phyloP scores from a whole-genome alignment of 2,113 vertebrate genomes.

The Ciconia boyciana region DNA sequence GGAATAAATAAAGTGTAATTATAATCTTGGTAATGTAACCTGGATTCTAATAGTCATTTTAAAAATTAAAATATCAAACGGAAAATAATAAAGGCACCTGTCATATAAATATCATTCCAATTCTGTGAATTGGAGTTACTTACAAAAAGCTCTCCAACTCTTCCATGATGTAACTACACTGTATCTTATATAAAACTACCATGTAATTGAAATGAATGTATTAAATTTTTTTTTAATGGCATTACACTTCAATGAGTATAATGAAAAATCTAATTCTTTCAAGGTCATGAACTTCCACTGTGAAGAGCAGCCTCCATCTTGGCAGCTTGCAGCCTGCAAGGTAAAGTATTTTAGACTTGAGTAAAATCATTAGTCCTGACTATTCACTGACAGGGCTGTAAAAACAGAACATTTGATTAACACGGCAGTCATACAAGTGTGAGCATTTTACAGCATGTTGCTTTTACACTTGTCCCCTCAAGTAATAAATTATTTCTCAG shows the following conservation, averaged over 20 bases:
- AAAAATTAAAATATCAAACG: neutral
- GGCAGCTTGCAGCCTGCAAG: neutral
- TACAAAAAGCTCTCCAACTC: fast-evolving
- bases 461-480: neutral
- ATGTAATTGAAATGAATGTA: neutral
- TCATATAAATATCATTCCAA: neutral
- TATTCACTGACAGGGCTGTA: neutral
- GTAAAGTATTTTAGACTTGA: neutral
- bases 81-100: neutral
- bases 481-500: neutral
- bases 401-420: neutral
- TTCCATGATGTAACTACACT: neutral
- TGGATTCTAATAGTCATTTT: neutral
- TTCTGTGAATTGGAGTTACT: neutral
- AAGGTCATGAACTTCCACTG: neutral
- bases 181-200: neutral
- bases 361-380: neutral
- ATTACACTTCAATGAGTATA: neutral
- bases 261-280: neutral
- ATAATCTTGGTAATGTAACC: neutral
- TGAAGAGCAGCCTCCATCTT: neutral
- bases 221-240: neutral
- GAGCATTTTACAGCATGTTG: neutral
- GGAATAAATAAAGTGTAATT: neutral
- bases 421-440: neutral